phyloP scores from a whole-genome alignment of 1,140 invertebrate species.

The Brachionus calyciflorus region DNA sequence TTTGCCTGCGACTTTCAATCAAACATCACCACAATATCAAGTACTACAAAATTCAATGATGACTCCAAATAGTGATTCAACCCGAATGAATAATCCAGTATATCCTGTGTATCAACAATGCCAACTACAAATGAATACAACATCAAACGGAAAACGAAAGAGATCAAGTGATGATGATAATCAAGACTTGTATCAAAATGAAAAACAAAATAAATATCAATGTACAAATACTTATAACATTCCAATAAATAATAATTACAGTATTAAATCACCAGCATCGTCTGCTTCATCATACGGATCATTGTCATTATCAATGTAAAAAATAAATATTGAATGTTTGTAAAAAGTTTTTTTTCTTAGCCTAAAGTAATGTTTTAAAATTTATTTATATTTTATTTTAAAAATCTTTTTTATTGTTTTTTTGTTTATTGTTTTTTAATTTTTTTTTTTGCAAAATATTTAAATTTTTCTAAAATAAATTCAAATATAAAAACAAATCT shows the following conservation, averaged over 20 bases:
- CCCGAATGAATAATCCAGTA: no score
- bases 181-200: not conserved
- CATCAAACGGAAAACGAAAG: not conserved
- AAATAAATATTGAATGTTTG: not conserved
- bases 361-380: no score
- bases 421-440: not conserved
- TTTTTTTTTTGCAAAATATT: not conserved
- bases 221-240: slow-evolving; percentile 15
- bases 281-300: not conserved
- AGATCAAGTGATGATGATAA: not conserved
- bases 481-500: not conserved
- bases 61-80: no score
- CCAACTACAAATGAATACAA: no score
- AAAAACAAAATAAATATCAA: slow-evolving; percentile 1
- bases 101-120: no score
- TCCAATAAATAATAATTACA: not conserved
- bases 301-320: not conserved
- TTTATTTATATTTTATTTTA: not conserved
- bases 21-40: not conserved
- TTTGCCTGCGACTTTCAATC: not conserved
- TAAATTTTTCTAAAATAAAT: not conserved
- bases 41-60: not conserved
- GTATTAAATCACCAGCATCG: not conserved
- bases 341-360: no score
- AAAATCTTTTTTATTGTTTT: slow-evolving; percentile 1